phyloP scores from a whole-genome alignment of 2,888 invertebrate species.

The Epicampocera succincta region DNA sequence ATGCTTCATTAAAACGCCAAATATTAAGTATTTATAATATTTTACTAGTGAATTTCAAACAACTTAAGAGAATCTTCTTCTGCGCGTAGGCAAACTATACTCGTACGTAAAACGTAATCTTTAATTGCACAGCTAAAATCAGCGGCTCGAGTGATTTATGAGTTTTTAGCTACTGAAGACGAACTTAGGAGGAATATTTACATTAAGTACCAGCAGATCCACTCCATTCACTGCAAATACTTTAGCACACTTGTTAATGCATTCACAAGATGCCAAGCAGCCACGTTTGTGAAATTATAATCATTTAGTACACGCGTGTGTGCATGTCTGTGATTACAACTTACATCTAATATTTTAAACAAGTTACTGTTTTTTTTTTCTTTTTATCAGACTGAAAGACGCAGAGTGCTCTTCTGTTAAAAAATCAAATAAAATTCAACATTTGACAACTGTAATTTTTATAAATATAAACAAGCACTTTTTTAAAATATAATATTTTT shows the following conservation, averaged over 20 bases:
- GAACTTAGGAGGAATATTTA: slow-evolving; percentile 45
- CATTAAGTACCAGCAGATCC: background rate
- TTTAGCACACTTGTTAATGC: slow-evolving; percentile 16
- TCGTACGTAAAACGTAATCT: slow-evolving; percentile 40
- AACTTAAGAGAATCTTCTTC: background rate
- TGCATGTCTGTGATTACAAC: slow-evolving; percentile 14
- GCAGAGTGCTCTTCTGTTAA: background rate
- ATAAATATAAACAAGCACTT: too few species aligned
- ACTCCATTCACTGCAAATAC: slow-evolving; percentile 1
- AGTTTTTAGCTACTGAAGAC: slow-evolving; percentile 54
- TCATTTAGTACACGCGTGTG: background rate
- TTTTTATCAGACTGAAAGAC: background rate
- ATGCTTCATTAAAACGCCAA: slow-evolving; percentile 40
- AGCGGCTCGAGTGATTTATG: slow-evolving; percentile 59
- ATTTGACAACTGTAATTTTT: background rate
- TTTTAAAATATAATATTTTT: too few species aligned
- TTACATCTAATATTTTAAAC: slow-evolving; percentile 29
- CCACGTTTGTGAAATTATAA: background rate
- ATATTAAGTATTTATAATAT: slow-evolving; percentile 40
- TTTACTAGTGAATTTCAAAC: background rate
- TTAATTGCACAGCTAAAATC: slow-evolving; percentile 59
- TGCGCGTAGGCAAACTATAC: slow-evolving; percentile 40
- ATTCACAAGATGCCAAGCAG: slow-evolving; percentile 8
- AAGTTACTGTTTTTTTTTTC: slow-evolving; percentile 8
- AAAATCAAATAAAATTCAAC: slow-evolving; percentile 1